Conservation (phyloP, 2,888 invertebrate genomes). For the Scaptomyza cyrtandrae region DNA sequence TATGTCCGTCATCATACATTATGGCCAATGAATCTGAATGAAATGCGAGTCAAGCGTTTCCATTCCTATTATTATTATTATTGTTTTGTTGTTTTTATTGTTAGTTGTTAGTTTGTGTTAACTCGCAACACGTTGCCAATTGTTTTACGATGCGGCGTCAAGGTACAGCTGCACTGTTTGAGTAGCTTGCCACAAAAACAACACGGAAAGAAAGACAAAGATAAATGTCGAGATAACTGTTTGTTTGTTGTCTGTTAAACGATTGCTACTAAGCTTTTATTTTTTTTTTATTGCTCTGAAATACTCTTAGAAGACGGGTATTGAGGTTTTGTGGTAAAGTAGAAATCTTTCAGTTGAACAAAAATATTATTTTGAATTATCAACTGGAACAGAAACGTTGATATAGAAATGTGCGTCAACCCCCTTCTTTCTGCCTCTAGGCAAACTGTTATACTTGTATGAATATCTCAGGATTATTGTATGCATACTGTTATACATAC, state of each 20-base stretch:
- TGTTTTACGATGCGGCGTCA: slow-evolving; percentile 42
- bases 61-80: neutral
- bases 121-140: slow-evolving; percentile 34
- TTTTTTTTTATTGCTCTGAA: neutral
- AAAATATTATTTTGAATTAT: too few species aligned
- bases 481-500: too few species aligned
- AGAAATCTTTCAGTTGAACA: too few species aligned
- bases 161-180: slow-evolving; percentile 21
- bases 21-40: slow-evolving; percentile 44
- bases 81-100: slow-evolving; percentile 5
- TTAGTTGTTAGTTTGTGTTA: neutral
- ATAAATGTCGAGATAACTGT: slow-evolving; percentile 25
- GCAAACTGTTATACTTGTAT: too few species aligned
- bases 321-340: neutral
- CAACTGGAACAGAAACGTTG: too few species aligned
- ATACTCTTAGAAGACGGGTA: neutral
- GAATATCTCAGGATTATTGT: too few species aligned
- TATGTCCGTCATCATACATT: slow-evolving; percentile 12
- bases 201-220: neutral
- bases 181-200: slow-evolving; percentile 3
- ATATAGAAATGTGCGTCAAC: too few species aligned
- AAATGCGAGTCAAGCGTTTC: slow-evolving; percentile 41
- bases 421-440: too few species aligned
- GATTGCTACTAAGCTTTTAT: too few species aligned
- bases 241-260: slow-evolving; percentile 5